Evolutionary conservation across 2,888 invertebrate genomes (phyloP).

Genomic region (Rotaria sp.): DNA sequence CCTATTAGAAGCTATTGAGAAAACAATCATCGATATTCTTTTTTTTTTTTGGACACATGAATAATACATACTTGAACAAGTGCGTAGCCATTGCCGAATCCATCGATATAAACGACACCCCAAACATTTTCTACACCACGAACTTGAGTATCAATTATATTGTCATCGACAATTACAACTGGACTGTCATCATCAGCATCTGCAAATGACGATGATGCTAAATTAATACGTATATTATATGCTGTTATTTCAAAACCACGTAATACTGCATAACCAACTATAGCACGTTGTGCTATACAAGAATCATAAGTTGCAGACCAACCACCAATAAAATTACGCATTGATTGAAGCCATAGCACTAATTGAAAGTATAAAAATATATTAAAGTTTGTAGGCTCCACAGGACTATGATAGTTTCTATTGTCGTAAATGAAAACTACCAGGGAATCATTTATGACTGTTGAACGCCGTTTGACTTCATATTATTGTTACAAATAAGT

Average conservation of each 20-base stretch:
- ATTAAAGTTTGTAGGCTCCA: not conserved
- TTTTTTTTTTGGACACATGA: not conserved
- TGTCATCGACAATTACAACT: slow-evolving; percentile 29
- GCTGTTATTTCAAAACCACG: slow-evolving; percentile 35
- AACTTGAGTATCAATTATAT: slow-evolving; percentile 36
- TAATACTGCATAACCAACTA: slow-evolving; percentile 34
- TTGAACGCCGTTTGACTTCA: too few relatives aligned
- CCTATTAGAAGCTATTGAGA: too few relatives aligned
- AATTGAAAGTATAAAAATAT: slow-evolving; percentile 41
- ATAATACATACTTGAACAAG: slow-evolving; percentile 65
- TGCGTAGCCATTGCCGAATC: slow-evolving; percentile 85
- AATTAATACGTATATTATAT: slow-evolving; percentile 38
- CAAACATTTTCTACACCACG: slow-evolving; percentile 68
- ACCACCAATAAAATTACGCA: slow-evolving; percentile 52
- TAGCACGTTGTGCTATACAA: slow-evolving; percentile 35
- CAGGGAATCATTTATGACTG: too few relatives aligned
- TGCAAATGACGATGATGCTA: slow-evolving; percentile 38
- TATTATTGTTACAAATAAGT: too few relatives aligned
- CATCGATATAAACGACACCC: slow-evolving; percentile 85
- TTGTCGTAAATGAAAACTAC: too few relatives aligned
- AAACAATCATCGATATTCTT: too few relatives aligned
- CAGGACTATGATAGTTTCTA: too few relatives aligned
- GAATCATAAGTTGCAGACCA: slow-evolving; percentile 41
- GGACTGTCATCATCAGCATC: slow-evolving; percentile 30
- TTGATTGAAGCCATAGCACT: slow-evolving; percentile 53